A percentile compares a stretch with the other conserved stretches of the same genome.
These are phyloP conservation scores for Parasteatoda tepidariorum DNA, from an alignment of 1,140 invertebrate genomes.

Conservation along the genomic window DNA sequence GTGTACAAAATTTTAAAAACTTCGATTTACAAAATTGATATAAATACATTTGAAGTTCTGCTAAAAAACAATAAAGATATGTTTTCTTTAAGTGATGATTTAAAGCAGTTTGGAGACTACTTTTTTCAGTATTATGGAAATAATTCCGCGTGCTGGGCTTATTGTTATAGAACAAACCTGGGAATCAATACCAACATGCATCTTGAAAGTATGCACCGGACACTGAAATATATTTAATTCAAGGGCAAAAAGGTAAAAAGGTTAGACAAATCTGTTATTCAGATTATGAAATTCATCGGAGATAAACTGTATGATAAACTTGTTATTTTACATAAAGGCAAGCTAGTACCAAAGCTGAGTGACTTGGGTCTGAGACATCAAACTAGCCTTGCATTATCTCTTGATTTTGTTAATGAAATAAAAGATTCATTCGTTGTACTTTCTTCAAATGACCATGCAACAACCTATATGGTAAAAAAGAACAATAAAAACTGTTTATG, in stretches of 20 bases:
- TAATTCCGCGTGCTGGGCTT: neutral
- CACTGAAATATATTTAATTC: slow-evolving; percentile 7
- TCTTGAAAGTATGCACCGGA: neutral
- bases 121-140: neutral
- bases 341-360: neutral
- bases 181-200: slow-evolving; percentile 11
- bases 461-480: neutral
- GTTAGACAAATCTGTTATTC: neutral
- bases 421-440: neutral
- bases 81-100: neutral
- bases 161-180: neutral
- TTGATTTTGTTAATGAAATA: neutral
- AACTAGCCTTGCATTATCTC: neutral
- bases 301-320: neutral
- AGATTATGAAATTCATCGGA: neutral
- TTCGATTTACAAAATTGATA: neutral
- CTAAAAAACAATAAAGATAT: neutral
- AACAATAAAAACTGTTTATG: neutral
- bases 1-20: neutral
- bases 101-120: neutral
- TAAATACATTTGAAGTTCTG: neutral
- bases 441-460: neutral
- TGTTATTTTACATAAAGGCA: neutral
- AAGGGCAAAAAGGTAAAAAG: slow-evolving; percentile 2
- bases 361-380: neutral